phyloP scores from a whole-genome alignment of 2,113 vertebrate species.

The Pollimyrus isidori region DNA sequence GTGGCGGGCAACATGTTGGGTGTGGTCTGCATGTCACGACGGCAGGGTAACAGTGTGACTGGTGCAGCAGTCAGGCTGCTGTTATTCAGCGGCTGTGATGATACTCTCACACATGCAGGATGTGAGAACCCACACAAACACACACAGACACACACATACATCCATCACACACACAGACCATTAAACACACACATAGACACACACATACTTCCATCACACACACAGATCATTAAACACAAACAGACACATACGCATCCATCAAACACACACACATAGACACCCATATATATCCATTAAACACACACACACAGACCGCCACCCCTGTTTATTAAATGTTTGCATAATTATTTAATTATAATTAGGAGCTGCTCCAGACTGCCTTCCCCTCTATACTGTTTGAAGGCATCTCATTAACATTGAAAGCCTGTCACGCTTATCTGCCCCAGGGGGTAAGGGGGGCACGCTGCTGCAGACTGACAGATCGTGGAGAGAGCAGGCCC shows the following conservation, averaged over 20 bases:
- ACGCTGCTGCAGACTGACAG: background rate
- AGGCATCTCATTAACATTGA: background rate
- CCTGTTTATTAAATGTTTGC: background rate
- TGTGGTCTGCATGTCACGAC: background rate
- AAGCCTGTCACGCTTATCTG: background rate
- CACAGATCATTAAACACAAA: background rate
- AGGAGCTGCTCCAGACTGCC: background rate
- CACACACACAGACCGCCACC: background rate
- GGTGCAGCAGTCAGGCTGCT: background rate
- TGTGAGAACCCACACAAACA: background rate
- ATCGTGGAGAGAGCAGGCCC: background rate
- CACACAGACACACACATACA: background rate
- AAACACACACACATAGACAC: background rate
- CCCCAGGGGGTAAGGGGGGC: background rate
- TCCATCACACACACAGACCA: background rate
- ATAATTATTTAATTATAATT: background rate
- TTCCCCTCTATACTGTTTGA: background rate
- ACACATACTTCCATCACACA: background rate
- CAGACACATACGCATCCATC: background rate
- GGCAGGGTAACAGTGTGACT: background rate
- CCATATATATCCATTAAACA: background rate
- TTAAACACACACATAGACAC: background rate
- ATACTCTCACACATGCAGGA: background rate
- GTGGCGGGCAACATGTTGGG: background rate
- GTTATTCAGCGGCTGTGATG: background rate